phyloP scores from a whole-genome alignment of 2,113 vertebrate genomes.

The Takifugu flavidus region DNA sequence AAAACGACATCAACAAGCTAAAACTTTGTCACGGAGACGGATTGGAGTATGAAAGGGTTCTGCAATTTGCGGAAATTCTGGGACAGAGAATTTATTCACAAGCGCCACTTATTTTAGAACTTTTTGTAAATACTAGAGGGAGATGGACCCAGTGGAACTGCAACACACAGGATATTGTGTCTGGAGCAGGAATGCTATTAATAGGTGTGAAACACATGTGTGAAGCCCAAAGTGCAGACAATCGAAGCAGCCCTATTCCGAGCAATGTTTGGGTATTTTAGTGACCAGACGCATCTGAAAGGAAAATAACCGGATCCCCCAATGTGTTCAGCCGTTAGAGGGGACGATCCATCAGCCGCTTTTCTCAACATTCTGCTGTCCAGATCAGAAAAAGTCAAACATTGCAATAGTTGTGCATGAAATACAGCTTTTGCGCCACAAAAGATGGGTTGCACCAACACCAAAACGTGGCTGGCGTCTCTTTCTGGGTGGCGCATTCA shows the following conservation, averaged over 20 bases:
- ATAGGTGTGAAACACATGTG: conserved; percentile 37
- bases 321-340: too few species aligned
- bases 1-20: conserved; percentile 37
- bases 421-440: too few species aligned
- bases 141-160: background rate
- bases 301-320: too few species aligned
- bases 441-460: too few species aligned
- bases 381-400: too few species aligned
- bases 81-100: conserved; percentile 5
- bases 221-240: conserved; percentile 25
- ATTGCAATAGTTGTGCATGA: too few species aligned
- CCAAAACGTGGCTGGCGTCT: conserved; percentile 1
- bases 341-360: too few species aligned
- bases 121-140: background rate
- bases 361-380: too few species aligned
- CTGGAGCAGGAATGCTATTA: conserved; percentile 33
- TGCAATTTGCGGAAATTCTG: conserved; percentile 20
- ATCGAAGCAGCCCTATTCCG: background rate
- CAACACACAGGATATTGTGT: background rate
- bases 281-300: conserved; percentile 4
- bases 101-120: conserved; percentile 1
- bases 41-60: conserved; percentile 39
- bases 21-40: conserved; percentile 46
- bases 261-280: background rate
- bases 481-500: conserved; percentile 1